Conservation (phyloP, 2,888 invertebrate genomes). For the Synanthedon vespiformis region DNA sequence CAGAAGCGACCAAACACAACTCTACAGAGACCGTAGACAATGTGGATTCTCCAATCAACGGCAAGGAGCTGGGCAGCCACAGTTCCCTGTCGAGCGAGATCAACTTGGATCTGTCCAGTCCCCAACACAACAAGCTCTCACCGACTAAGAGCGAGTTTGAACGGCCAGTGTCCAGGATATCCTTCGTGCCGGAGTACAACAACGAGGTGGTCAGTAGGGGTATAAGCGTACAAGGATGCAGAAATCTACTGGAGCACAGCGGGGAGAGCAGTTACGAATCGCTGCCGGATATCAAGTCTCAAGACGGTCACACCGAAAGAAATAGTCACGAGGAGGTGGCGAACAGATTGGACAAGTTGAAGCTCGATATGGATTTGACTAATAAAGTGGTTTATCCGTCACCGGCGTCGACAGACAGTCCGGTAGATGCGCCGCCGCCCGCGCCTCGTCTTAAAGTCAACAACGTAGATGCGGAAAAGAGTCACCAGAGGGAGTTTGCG, state of each 20-base stretch:
- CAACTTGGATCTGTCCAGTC: slow-evolving; percentile 68
- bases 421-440: slow-evolving; percentile 24
- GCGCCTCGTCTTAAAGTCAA: slow-evolving; percentile 34
- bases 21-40: slow-evolving; percentile 64
- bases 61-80: slow-evolving; percentile 56
- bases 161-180: slow-evolving; percentile 39
- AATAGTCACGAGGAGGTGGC: slow-evolving; percentile 30
- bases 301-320: slow-evolving; percentile 25
- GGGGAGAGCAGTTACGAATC: slow-evolving; percentile 50
- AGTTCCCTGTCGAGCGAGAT: slow-evolving; percentile 69
- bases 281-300: slow-evolving; percentile 29
- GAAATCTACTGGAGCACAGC: slow-evolving; percentile 44
- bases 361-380: slow-evolving; percentile 37
- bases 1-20: slow-evolving; percentile 68
- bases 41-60: slow-evolving; percentile 54
- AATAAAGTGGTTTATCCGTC: slow-evolving; percentile 30
- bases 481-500: slow-evolving; percentile 30
- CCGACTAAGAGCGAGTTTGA: slow-evolving; percentile 46
- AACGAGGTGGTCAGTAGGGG: slow-evolving; percentile 55
- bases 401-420: slow-evolving; percentile 24
- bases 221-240: slow-evolving; percentile 49
- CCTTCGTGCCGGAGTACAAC: slow-evolving; percentile 48
- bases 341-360: slow-evolving; percentile 39
- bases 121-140: slow-evolving; percentile 44
- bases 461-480: slow-evolving; percentile 39